Base-by-base conservation (phyloP, 2,113 vertebrate genomes). In the Campylorhamphus procurvoides region DNA sequence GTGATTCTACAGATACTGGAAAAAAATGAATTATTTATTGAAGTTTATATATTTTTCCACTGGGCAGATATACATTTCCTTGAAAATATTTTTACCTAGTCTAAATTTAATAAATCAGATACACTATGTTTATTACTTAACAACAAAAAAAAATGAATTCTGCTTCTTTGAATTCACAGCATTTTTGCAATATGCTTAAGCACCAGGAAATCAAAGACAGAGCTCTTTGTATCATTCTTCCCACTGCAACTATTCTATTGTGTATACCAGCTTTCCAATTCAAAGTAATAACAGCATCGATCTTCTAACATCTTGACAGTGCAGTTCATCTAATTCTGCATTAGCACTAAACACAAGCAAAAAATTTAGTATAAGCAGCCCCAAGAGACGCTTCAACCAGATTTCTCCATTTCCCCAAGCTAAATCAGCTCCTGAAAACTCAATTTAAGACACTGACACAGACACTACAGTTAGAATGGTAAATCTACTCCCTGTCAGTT, bases 311-410 rank as follows among this genome's bases (percentile, higher is more conserved):
- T 96, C 93, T 87, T 96, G 96, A 96, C 96, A 96, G 85, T 56
- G 44, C 72, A 94, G 78, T 95, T 94, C 66, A 13, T 95, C 94
- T 96, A 88, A 90, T 95, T 97, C 89, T 89, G 62, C 92, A 95
- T 96, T 97, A 87, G 46, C 84, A 87, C 84, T 94, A 87, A 97
- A 96, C 85, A 94, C 76, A 97, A 89, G 90, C 91, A 95, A 96
- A 97, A 95, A 92, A 91, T 31, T 92, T 93, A 91, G 86, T 95
- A 95, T 94, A 95, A 96, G 91, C 87, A 94, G 87, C 33, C 39
- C 55, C 79, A 86, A 95, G 78, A 91, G 91, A 93, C 0, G 1
- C 47, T 95, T 93, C 84, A 93, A 90, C 80, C 86, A 78, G 87
- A 81, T 96, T 96, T 97, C 64, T 97, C 84, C 94, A 95, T 91